Base-by-base conservation (phyloP, 2,888 invertebrate species). In the Hermaeophaga mercurialis region DNA sequence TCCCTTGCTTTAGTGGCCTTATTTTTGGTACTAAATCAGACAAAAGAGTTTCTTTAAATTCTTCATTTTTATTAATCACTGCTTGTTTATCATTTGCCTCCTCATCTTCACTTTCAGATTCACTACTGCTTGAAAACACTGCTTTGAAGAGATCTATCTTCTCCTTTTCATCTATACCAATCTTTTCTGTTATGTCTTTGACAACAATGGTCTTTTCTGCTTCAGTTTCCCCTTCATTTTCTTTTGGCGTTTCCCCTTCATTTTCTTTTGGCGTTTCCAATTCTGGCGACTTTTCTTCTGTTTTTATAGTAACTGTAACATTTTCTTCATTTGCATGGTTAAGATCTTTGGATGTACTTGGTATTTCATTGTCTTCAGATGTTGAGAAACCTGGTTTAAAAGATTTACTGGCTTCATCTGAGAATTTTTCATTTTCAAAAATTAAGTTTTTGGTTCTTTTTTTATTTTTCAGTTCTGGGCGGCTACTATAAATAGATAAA, bases 71-170 rank as follows among this genome's bases (percentile, higher is more conserved):
- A 39, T 60, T 56, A 22, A 3, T 22, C 6, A 22, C 22, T n/a
- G n/a, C n/a, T n/a, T n/a, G n/a, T 33, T 66, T 59, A 54, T 73
- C 65, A 2, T 67, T 39, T 15, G 19, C 64, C 39, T 69, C 66
- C 26, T 69, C 69, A 34, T 66, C 65, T 54, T 76, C 75, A 31
- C 77, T 77, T 22, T 66, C 71, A 43, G 79, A 79, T 2, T 80
- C 80, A 70, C 88, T 89, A 56, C 91, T 90, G 68, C 88, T 88
- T 18, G 90, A 81, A 73, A 96, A 96, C 68, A 96, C 92, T 0
- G 93, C 89, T 76, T 91, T 92, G 71, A 94, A 96, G 2, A 96
- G 79, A 76, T 95, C 95, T 57, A 83, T 80, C 66, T 86, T 87
- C 43, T 87, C 69, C 66, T 86, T 87, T 43, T 87, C 69, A 12